phyloP scores from a whole-genome alignment of 2,888 invertebrate genomes.

The Polyommatus iphigenia region DNA sequence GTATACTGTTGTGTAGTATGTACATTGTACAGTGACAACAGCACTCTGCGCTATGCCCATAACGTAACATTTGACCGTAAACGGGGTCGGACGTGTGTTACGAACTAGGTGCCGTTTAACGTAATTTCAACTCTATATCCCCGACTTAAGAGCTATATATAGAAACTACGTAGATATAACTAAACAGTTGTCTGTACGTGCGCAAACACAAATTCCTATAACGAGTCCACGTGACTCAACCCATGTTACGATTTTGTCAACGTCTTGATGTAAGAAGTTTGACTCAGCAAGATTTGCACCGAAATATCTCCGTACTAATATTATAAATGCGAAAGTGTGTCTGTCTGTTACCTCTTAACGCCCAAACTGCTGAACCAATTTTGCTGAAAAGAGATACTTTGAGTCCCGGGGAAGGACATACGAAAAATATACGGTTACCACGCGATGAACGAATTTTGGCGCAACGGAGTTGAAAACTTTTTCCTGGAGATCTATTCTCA shows the following conservation, averaged over 20 bases:
- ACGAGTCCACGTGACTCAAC: constrained; percentile 3
- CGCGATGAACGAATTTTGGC: too few relatives aligned
- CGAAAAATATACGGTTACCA: too few relatives aligned
- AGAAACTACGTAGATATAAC: neutral
- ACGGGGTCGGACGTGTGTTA: constrained; percentile 18
- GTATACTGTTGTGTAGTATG: neutral
- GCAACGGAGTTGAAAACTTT: too few relatives aligned
- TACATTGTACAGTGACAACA: neutral
- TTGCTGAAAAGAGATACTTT: too few relatives aligned
- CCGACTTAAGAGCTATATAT: neutral
- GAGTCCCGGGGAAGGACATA: too few relatives aligned
- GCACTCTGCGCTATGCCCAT: neutral
- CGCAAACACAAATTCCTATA: constrained; percentile 2
- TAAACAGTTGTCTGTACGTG: neutral
- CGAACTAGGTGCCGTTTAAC: neutral
- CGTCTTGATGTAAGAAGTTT: neutral
- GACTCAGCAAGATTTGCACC: neutral
- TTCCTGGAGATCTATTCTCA: too few relatives aligned
- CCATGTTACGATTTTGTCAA: neutral
- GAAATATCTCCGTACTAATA: neutral
- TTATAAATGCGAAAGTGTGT: too few relatives aligned
- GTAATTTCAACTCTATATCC: neutral
- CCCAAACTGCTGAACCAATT: too few relatives aligned
- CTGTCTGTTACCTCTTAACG: too few relatives aligned
- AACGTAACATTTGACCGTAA: constrained; percentile 3